Base-by-base conservation (phyloP, 2,797 vertebrate species). In the Labroides dimidiatus region DNA sequence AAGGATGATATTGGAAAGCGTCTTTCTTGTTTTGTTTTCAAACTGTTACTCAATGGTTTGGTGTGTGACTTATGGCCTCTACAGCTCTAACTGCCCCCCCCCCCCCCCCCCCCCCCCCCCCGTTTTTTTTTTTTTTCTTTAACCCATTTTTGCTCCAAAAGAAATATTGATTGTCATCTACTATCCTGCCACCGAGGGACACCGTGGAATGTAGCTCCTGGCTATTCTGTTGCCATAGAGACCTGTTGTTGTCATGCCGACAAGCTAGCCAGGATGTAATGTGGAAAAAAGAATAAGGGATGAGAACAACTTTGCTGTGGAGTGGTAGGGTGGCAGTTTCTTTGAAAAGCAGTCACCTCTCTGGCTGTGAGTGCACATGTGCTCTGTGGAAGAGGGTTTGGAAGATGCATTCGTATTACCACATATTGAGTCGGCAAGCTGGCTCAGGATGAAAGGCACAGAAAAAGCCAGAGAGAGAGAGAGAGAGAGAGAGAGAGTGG, bases 211-310 rank as follows among this genome's bases (percentile, higher is more conserved):
- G 55, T 50, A 65, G 75, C 80, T 83, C 56, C 77, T 69, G 71
- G 82, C 82, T 77, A 57, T 14, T 51, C 77, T 70, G 91, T 93
- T 91, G 85, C 84, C 85, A 93, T 91, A 80, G 93, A 74, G 64
- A 93, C 62, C 21, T 49, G 83, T 84, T 90, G 87, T 91, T 89
- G 90, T 91, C 90, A 85, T 88, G 89, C 85, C 78, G 82, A 91
- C 90, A 81, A 81, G 69, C 70, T 75, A 68, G 74, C 66, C 72
- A 61, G 47, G 59, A 72, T 69, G 61, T 72, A 78, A 80, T 73
- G 64, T 61, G 19, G 30, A 69, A 64, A 71, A 69, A 77, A 69
- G 21, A 73, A 69, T 19, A 73, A 62, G 50, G 52, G 27, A 77
- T 52, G 19, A 56, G 76, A 60, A 44, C 41, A 78, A 84, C 63